Evolutionary conservation across 2,888 invertebrate genomes (phyloP).

Genomic region (Gymnocheta viridis): DNA sequence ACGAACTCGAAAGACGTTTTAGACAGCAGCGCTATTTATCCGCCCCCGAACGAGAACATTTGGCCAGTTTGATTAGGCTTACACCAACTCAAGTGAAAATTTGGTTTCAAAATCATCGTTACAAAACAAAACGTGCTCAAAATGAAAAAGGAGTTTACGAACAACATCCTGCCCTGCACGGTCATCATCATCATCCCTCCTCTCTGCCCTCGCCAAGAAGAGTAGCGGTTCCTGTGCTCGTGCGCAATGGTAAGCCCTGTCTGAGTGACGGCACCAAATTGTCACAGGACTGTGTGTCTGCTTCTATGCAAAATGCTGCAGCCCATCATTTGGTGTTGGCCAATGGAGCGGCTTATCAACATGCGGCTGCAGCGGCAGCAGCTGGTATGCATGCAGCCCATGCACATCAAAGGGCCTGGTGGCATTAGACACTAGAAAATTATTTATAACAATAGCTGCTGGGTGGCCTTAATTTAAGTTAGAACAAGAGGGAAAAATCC

Average conservation of each 20-base stretch:
- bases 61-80: slow-evolving; percentile 95
- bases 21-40: slow-evolving; percentile 97
- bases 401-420: slow-evolving; percentile 79
- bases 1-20: slow-evolving; percentile 96
- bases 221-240: slow-evolving; percentile 96
- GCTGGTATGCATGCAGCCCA: slow-evolving; percentile 80
- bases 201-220: slow-evolving; percentile 92
- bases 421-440: slow-evolving; percentile 72
- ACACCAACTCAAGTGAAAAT: slow-evolving; percentile 99
- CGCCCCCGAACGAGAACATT: slow-evolving; percentile 98
- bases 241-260: slow-evolving; percentile 97
- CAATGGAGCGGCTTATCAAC: slow-evolving; percentile 78
- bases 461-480: slow-evolving; percentile 58
- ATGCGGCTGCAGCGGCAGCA: slow-evolving; percentile 78
- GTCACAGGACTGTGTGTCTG: slow-evolving; percentile 83
- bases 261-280: slow-evolving; percentile 83
- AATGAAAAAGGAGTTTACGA: slow-evolving; percentile 94
- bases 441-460: slow-evolving; percentile 57
- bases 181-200: slow-evolving; percentile 81
- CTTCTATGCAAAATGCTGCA: slow-evolving; percentile 75
- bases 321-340: slow-evolving; percentile 83
- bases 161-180: slow-evolving; percentile 79
- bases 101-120: slow-evolving; percentile 99
- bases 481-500: background rate
- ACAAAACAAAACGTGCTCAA: slow-evolving; percentile 98